phyloP scores from a whole-genome alignment of 64 coral and sea anemone species.

The Pocillopora damicornis region DNA sequence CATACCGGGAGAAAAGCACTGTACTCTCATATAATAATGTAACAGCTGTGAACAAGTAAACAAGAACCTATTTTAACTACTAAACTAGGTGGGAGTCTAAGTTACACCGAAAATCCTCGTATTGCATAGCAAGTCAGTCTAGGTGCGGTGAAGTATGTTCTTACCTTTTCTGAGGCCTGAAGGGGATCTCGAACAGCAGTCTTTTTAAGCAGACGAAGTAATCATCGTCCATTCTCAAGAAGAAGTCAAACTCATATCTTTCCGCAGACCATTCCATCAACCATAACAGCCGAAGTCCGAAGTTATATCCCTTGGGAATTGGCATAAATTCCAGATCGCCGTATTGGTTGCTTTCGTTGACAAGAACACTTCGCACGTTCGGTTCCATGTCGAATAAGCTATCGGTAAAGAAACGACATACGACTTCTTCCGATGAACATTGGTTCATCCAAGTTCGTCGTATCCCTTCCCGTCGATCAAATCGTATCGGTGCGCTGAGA shows the following conservation, averaged over 20 bases:
- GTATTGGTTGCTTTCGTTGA: constrained; percentile 51
- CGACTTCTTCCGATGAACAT: constrained; percentile 56
- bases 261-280: constrained; percentile 61
- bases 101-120: background rate
- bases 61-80: background rate
- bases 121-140: background rate
- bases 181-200: constrained; percentile 69
- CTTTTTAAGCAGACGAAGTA: constrained; percentile 87
- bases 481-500: constrained; percentile 76
- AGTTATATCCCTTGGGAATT: constrained; percentile 69
- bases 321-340: constrained; percentile 78
- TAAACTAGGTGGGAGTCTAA: no score
- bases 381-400: constrained; percentile 62
- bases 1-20: background rate
- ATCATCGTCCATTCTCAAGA: constrained; percentile 90
- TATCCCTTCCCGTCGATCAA: constrained; percentile 80
- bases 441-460: constrained; percentile 84
- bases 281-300: constrained; percentile 79
- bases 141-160: background rate
- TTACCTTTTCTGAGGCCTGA: constrained; percentile 39
- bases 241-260: constrained; percentile 80
- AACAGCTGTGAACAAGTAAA: background rate
- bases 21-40: background rate
- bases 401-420: constrained; percentile 92
- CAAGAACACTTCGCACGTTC: constrained; percentile 35